Conservation (phyloP, 2,888 invertebrate genomes). For the Ligdia adustata region DNA sequence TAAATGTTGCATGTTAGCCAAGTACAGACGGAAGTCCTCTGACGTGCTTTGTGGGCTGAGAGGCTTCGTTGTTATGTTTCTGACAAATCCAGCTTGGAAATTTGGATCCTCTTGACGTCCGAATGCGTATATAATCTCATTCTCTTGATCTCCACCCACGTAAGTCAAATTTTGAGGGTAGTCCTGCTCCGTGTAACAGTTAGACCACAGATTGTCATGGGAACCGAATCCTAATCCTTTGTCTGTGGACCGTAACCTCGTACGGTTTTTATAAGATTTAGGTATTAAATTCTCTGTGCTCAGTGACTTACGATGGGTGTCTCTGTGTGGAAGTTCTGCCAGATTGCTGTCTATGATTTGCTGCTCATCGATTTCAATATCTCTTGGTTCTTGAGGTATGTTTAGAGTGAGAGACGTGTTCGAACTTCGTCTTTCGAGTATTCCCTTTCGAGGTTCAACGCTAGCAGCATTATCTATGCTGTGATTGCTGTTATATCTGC, state of each 20-base stretch:
- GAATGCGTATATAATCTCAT: constrained; percentile 78
- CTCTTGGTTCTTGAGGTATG: constrained; percentile 73
- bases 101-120: constrained; percentile 69
- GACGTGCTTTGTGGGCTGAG: constrained; percentile 86
- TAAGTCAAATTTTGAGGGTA: constrained; percentile 71
- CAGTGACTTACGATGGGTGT: constrained; percentile 81
- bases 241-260: constrained; percentile 57
- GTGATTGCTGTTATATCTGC: constrained; percentile 74
- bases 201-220: constrained; percentile 79
- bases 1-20: constrained; percentile 89
- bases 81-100: constrained; percentile 65
- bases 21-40: constrained; percentile 88
- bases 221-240: constrained; percentile 71
- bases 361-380: constrained; percentile 72
- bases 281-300: constrained; percentile 85
- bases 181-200: constrained; percentile 69
- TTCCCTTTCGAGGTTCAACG: constrained; percentile 81
- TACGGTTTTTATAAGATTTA: constrained; percentile 74
- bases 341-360: constrained; percentile 61
- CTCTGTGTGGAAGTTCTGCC: constrained; percentile 65
- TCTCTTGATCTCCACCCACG: constrained; percentile 77
- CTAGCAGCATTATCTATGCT: constrained; percentile 70
- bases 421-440: constrained; percentile 90
- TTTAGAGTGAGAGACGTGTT: constrained; percentile 91
- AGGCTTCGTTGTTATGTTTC: constrained; percentile 86